Evolutionary conservation across 2,888 invertebrate genomes (phyloP).

Genomic region (Stramonita haemastoma): DNA sequence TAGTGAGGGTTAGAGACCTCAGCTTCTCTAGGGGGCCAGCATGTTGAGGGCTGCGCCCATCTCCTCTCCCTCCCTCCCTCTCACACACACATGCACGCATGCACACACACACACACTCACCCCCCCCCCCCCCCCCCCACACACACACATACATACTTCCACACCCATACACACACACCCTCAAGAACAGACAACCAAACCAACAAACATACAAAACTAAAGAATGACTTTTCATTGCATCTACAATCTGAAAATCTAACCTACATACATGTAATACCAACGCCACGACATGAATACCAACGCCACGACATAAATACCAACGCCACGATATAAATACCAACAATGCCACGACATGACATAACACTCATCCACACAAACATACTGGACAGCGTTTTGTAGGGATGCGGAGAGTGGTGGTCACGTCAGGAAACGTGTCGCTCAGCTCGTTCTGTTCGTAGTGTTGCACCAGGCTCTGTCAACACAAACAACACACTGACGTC

Average conservation of each 20-base stretch:
- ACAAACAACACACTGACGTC: not conserved
- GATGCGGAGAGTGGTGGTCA: constrained; percentile 77
- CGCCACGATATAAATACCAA: too few relatives aligned
- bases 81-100: not conserved
- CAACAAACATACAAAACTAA: not conserved
- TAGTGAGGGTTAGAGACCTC: too few relatives aligned
- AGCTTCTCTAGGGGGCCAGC: too few relatives aligned
- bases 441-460: constrained; percentile 95
- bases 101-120: not conserved
- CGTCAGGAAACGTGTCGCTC: constrained; percentile 89
- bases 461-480: constrained; percentile 86
- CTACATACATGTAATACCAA: not conserved
- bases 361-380: not conserved
- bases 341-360: too few relatives aligned
- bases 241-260: too few relatives aligned
- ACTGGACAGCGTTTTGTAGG: constrained; percentile 63
- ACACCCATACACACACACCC: not conserved
- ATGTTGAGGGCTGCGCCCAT: too few relatives aligned
- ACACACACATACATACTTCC: too few relatives aligned
- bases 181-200: not conserved
- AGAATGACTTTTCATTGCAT: too few relatives aligned
- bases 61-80: too few relatives aligned
- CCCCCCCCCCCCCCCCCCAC: not conserved
- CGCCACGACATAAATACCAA: too few relatives aligned
- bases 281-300: too few relatives aligned